Percentiles rank a stretch among this genome's conserved stretches.
Evolutionary conservation across 2,888 invertebrate species (phyloP).

Genomic region (Nemotelus pantherinus): DNA sequence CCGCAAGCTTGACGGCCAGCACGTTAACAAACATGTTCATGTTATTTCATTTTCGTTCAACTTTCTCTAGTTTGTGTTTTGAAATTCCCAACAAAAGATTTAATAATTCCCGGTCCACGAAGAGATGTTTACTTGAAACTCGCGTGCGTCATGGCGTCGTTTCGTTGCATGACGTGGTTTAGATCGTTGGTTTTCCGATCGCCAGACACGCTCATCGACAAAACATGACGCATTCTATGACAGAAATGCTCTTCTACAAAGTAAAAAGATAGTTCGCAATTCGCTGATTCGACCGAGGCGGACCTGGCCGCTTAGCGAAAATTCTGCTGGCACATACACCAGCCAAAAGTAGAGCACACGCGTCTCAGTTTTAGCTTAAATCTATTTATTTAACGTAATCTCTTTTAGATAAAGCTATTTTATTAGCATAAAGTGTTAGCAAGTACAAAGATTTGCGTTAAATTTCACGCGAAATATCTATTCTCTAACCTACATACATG

Average conservation of each 20-base stretch:
- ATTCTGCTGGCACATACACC: slow-evolving; percentile 15
- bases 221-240: slow-evolving; percentile 23
- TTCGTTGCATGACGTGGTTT: slow-evolving; percentile 16
- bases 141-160: background rate
- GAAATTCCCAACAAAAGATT: slow-evolving; percentile 19
- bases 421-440: too few species aligned
- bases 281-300: background rate
- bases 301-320: background rate
- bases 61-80: background rate
- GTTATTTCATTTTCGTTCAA: background rate
- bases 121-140: slow-evolving; percentile 1
- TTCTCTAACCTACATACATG: too few species aligned
- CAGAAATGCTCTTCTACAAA: background rate
- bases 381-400: too few species aligned
- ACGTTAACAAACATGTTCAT: background rate
- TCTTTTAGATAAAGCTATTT: too few species aligned
- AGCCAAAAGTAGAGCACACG: slow-evolving; percentile 25
- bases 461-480: too few species aligned
- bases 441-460: too few species aligned
- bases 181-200: slow-evolving; percentile 3
- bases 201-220: slow-evolving; percentile 8
- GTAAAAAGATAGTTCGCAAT: too few species aligned
- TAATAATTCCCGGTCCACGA: background rate
- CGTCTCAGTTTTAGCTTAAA: background rate
- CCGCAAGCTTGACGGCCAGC: too few species aligned